Evolutionary conservation across 2,888 invertebrate species (phyloP).

Genomic region (Terebella lapidaria): DNA sequence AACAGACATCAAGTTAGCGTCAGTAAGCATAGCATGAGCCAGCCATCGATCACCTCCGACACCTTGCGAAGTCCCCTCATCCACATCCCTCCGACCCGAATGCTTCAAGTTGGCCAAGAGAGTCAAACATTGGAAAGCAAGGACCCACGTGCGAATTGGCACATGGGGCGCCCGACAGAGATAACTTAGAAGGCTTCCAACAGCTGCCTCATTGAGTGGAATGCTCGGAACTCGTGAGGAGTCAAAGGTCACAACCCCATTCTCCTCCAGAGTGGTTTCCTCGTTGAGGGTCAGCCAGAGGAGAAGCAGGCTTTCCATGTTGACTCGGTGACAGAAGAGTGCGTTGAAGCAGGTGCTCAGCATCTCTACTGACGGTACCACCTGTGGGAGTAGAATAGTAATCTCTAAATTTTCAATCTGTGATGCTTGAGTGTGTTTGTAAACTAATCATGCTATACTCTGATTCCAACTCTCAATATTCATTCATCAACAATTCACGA

Average conservation of each 20-base stretch:
- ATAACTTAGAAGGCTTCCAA: conserved; percentile 65
- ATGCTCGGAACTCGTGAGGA: conserved; percentile 59
- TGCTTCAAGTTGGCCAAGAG: conserved; percentile 64
- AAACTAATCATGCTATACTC: not conserved
- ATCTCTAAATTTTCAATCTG: not conserved
- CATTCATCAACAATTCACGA: no score
- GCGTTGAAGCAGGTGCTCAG: conserved; percentile 67
- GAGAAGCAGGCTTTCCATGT: conserved; percentile 77
- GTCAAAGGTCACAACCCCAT: conserved; percentile 30
- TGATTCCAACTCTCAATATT: no score
- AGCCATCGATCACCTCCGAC: conserved; percentile 27
- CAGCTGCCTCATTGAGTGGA: conserved; percentile 49
- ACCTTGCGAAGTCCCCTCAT: not conserved
- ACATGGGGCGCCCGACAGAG: conserved; percentile 64
- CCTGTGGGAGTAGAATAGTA: not conserved
- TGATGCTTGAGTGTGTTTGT: not conserved
- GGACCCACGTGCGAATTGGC: conserved; percentile 72
- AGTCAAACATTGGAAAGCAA: conserved; percentile 71
- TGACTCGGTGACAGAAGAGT: conserved; percentile 65
- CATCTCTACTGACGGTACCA: conserved; percentile 56
- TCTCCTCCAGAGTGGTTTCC: conserved; percentile 52
- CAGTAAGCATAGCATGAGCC: conserved; percentile 40
- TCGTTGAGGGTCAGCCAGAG: conserved; percentile 80
- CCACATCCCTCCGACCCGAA: not conserved
- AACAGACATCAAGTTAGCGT: conserved; percentile 39